Conservation (phyloP, 1,140 invertebrate genomes). For the Calliphora vicina region DNA sequence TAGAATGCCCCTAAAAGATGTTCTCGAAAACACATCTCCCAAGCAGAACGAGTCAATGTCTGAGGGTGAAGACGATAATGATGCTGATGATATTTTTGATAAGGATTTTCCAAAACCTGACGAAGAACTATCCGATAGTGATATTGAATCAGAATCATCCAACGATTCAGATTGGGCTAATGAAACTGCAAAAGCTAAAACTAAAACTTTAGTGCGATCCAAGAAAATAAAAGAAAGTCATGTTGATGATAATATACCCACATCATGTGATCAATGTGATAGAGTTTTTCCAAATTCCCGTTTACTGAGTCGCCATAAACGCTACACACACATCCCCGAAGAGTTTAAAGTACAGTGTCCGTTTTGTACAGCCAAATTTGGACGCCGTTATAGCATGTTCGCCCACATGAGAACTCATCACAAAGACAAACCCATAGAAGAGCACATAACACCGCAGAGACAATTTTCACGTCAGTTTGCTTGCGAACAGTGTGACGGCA, state of each 20-base stretch:
- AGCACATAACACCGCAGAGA: conserved; percentile 5
- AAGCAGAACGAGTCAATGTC: neutral
- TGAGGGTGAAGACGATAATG: neutral
- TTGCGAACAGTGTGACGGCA: neutral
- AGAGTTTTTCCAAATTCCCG: conserved; percentile 9
- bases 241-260: conserved; percentile 6
- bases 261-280: conserved; percentile 21
- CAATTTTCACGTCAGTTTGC: no score
- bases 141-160: neutral
- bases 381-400: neutral
- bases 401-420: conserved; percentile 17
- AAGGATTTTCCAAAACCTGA: neutral
- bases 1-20: neutral
- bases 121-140: neutral
- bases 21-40: neutral
- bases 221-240: neutral
- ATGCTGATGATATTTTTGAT: neutral
- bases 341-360: conserved; percentile 19
- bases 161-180: neutral
- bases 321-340: conserved; percentile 5
- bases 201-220: neutral
- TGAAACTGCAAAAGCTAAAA: neutral
- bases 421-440: neutral
- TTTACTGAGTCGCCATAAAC: neutral
- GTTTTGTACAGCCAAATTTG: neutral